Evolutionary conservation across 2,888 invertebrate genomes (phyloP), one percentile per base, ranked within the genome.

Genomic region (Drymonia ruficornis): DNA sequence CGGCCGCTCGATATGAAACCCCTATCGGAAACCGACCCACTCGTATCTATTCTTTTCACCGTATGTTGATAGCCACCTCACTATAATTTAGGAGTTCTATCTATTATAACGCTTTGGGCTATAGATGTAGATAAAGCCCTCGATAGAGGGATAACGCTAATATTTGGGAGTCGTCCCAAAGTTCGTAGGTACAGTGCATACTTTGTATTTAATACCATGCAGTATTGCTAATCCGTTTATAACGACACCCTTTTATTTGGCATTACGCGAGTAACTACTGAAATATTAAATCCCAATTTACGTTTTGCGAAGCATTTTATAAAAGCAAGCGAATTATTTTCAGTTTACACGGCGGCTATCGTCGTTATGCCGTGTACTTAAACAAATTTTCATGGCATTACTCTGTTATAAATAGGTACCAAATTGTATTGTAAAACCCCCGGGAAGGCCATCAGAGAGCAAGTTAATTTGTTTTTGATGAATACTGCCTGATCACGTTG

Each of bases 401-500:
- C 66, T 68, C 64, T 73, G 55, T 59, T 77, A 68, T 74, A 70
- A 75, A 72, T 75, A n/a, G n/a, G n/a, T n/a, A 61, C 69, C 62
- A 79, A 82, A 81, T 80, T 79, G 77, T 78, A 70, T 78, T 76
- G 75, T 71, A 71, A n/a, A 74, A 67, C 75, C 69, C 71, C 56
- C 65, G 59, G 72, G 72, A 74, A 76, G 73, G 70, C 73, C 74
- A 74, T 72, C 76, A 61, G 63, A 69, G 58, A 63, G 68, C 55
- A 56, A 80, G 81, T 81, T 89, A 89, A 89, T 90, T 89, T 87
- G 83, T 89, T 87, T 84, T 85, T 85, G 80, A 85, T 85, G 83
- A 80, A 83, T 81, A 75, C 80, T 73, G 80, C 81, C 67, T 77
- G 76, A 83, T 87, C 84, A 82, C 74, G 81, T 71, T 81, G 78